Base-by-base conservation (phyloP, 2,113 vertebrate species). In the Leiothrix lutea region DNA sequence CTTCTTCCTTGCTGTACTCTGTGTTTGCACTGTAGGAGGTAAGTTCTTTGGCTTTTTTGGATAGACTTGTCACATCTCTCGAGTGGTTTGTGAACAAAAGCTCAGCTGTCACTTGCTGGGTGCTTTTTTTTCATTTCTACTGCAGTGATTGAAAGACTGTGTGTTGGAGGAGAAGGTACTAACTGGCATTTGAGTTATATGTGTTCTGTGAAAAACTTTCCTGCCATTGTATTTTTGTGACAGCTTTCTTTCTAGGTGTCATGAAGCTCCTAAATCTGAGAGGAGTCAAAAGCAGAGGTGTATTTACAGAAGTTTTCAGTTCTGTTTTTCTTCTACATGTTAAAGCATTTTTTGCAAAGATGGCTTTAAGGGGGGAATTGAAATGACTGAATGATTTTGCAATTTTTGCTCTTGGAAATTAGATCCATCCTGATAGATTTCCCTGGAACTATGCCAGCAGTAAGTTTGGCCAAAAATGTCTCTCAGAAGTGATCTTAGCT, bases 1-100 rank as follows among this genome's bases (percentile, higher is more conserved):
- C 56, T 77, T 98, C 80, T 92, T 89, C n/a, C 72, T 98, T 56
- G 90, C 97, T 92, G 47, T 88, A 5, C 58, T 84, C 48, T 77
- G 69, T 57, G 25, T 97, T 66, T 86, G 86, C 58, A 9, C 58
- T 35, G 25, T 57, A 35, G n/a, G 62, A 51, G 96, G 98, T 98
- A 98, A 96, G 94, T 73, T 86, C 65, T 95, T 82, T 20, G 57
- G 36, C 14, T 79, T 66, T 91, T 50, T 88, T 83, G 62, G 61
- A n/a, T 77, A 65, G 53, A 35, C 47, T 87, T 81, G 60, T 92
- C 79, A 65, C 24, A 78, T 82, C 56, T 88, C 51, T 78, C 33
- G 7, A 36, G 29, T 62, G 29, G 53, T 69, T 69, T 79, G 31
- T 19, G 80, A 94, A 78, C 53, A 72, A 87, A 80, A 95, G 78